These are phyloP conservation scores for Ormyrus nitidulus DNA, from an alignment of 2,888 invertebrate genomes.

Conservation along the genomic window DNA sequence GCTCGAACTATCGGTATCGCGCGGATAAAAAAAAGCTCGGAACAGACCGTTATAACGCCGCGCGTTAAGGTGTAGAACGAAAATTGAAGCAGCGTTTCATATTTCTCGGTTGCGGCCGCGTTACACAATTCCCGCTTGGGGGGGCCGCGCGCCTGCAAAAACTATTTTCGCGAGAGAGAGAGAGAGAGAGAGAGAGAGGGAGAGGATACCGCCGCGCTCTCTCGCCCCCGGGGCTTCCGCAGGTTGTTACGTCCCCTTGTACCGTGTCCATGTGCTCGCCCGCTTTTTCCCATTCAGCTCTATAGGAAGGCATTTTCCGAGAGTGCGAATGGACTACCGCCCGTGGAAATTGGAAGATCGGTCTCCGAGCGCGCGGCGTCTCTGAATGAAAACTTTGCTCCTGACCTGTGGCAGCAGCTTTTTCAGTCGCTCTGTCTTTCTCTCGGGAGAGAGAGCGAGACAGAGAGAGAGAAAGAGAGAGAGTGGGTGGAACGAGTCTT, in stretches of 20 bases:
- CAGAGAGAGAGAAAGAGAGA: background rate
- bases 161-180: constrained; percentile 33
- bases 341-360: constrained; percentile 52
- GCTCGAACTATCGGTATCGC: too few species aligned
- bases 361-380: constrained; percentile 7
- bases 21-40: too few species aligned
- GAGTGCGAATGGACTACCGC: constrained; percentile 35
- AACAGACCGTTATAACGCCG: too few species aligned
- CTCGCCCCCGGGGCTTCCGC: constrained; percentile 5
- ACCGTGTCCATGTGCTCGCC: background rate
- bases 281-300: background rate
- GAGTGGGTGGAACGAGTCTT: background rate
- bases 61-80: too few species aligned
- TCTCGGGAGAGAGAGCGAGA: background rate
- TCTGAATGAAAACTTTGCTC: constrained; percentile 41
- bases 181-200: background rate
- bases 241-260: constrained; percentile 26
- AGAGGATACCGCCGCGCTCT: constrained; percentile 15
- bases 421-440: constrained; percentile 10
- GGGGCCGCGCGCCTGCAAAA: constrained; percentile 1
- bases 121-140: too few species aligned
- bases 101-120: too few species aligned
- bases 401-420: background rate
- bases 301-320: constrained; percentile 2
- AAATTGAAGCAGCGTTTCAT: too few species aligned